A percentile compares a stretch with the other conserved stretches of the same genome.
Conservation (phyloP, 2,888 invertebrate genomes). For the Apantesis nais region DNA sequence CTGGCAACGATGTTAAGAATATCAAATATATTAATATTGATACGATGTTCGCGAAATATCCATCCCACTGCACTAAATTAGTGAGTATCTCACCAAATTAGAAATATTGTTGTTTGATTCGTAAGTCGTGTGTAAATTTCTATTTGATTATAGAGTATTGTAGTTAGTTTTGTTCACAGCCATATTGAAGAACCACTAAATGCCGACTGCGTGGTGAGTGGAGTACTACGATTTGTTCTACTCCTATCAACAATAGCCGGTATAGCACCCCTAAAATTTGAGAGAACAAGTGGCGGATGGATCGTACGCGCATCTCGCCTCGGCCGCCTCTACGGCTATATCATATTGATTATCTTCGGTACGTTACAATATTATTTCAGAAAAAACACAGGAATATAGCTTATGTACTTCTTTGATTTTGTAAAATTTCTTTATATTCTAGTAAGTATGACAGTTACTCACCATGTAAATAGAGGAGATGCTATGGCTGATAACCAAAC, state of each 20-base stretch:
- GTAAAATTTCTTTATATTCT: neutral
- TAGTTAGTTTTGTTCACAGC: neutral
- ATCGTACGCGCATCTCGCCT: neutral
- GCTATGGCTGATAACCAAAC: neutral
- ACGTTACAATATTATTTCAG: neutral
- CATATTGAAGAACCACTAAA: neutral
- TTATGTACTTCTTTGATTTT: neutral
- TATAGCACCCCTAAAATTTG: slow-evolving; percentile 3
- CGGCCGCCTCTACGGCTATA: neutral
- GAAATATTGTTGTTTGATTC: neutral
- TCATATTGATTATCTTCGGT: neutral
- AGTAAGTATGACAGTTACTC: neutral
- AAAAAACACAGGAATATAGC: neutral
- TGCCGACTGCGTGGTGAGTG: neutral
- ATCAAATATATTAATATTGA: neutral
- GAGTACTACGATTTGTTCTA: slow-evolving; percentile 1
- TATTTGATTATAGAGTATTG: neutral
- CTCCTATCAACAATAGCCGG: slow-evolving; percentile 3
- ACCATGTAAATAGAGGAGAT: neutral
- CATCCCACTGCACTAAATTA: neutral
- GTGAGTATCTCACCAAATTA: neutral
- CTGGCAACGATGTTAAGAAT: neutral
- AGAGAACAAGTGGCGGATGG: slow-evolving; percentile 2
- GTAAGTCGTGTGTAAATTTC: neutral
- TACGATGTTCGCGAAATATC: neutral